Evolutionary conservation across 1,140 invertebrate species (phyloP).

Genomic region (Trinorchestia longiramus): DNA sequence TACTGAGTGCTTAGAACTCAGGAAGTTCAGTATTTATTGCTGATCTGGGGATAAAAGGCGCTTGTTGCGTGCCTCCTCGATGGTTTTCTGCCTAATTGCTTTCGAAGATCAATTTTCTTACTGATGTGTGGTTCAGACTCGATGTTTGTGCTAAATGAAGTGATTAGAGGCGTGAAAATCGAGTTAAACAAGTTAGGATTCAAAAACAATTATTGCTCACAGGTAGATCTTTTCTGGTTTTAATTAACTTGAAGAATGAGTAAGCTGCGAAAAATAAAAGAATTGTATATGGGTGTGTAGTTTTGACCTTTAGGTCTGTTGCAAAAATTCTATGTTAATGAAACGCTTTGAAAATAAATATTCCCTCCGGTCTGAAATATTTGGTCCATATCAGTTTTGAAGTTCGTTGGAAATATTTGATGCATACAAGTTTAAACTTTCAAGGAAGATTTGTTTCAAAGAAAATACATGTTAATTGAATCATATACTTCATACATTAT

Average conservation of each 20-base stretch:
- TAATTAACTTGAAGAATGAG: too few relatives aligned
- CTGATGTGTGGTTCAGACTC: neutral
- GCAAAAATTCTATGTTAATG: too few relatives aligned
- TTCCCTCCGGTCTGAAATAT: too few relatives aligned
- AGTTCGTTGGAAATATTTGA: too few relatives aligned
- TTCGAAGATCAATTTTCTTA: neutral
- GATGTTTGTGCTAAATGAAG: neutral
- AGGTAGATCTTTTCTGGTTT: neutral
- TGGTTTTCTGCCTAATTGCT: neutral
- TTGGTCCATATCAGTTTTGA: too few relatives aligned
- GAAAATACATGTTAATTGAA: too few relatives aligned
- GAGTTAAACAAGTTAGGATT: neutral
- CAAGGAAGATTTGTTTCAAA: too few relatives aligned
- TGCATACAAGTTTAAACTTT: too few relatives aligned
- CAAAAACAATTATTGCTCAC: neutral
- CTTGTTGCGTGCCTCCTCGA: neutral
- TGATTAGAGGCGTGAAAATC: neutral
- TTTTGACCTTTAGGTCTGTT: neutral
- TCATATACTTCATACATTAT: too few relatives aligned
- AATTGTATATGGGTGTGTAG: neutral
- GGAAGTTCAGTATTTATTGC: conserved; percentile 19
- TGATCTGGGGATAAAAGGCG: neutral
- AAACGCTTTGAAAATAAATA: too few relatives aligned
- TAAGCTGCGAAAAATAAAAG: too few relatives aligned
- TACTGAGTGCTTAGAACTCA: neutral